A percentile compares a stretch with the other conserved stretches of the same genome.
Conservation (phyloP, 2,113 vertebrate species). For the Cisticola juncidis region DNA sequence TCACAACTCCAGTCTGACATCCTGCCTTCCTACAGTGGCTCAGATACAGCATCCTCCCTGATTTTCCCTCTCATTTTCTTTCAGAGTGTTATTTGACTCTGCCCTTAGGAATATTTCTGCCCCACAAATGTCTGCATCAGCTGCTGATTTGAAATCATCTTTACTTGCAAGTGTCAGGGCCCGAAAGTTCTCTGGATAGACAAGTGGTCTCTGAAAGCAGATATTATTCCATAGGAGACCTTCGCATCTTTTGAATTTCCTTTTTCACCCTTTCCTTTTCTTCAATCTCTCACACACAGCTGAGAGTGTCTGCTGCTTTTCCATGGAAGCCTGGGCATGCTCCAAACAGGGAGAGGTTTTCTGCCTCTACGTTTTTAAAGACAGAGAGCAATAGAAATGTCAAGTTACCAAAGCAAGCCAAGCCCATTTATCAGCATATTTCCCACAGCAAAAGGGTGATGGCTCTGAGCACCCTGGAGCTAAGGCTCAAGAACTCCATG, state of each 20-base stretch:
- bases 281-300: background rate
- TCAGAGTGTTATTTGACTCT: background rate
- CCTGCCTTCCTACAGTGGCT: background rate
- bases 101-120: background rate
- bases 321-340: background rate
- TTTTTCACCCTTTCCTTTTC: background rate
- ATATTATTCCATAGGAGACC: background rate
- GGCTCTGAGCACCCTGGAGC: background rate
- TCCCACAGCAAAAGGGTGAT: background rate
- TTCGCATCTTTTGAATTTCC: background rate
- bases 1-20: background rate
- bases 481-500: background rate
- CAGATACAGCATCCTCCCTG: background rate
- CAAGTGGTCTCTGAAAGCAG: background rate
- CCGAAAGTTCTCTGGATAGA: background rate
- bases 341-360: background rate
- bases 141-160: background rate
- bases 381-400: background rate
- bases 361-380: background rate
- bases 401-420: background rate
- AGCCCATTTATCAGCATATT: background rate
- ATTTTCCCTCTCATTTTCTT: background rate
- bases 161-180: background rate
- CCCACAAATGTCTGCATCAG: background rate
- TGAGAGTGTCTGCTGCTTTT: background rate